phyloP scores from a whole-genome alignment of 2,797 vertebrate species.

The Syngnathus rostellatus region DNA sequence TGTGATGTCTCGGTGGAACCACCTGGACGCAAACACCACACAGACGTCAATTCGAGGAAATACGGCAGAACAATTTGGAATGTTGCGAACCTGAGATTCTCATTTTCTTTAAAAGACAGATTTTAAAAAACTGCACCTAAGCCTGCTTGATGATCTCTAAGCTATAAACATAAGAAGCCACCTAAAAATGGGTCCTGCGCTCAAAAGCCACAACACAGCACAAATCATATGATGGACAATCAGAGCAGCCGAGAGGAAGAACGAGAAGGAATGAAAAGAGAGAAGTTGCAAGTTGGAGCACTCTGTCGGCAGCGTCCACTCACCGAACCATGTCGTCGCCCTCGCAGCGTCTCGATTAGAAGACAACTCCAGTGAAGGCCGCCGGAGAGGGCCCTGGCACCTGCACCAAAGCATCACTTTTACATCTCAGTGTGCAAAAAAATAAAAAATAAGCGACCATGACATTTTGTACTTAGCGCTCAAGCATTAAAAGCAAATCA shows the following conservation, averaged over 20 bases:
- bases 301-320: conserved; percentile 41
- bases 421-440: neutral
- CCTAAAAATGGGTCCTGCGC: neutral
- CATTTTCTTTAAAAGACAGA: too few relatives aligned
- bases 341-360: conserved; percentile 41
- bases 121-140: too few relatives aligned
- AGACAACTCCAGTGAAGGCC: conserved; percentile 32
- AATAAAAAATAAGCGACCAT: neutral
- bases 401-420: conserved; percentile 16
- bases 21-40: conserved; percentile 64
- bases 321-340: conserved; percentile 72
- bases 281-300: conserved; percentile 41
- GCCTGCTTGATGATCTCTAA: neutral
- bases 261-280: conserved; percentile 56
- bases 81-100: too few relatives aligned
- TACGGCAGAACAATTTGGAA: too few relatives aligned
- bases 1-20: conserved; percentile 92
- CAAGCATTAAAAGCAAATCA: neutral
- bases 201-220: neutral
- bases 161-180: too few relatives aligned
- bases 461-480: neutral
- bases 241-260: conserved; percentile 1
- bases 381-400: conserved; percentile 25
- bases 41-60: too few relatives aligned
- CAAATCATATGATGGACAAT: conserved; percentile 42